Percentiles rank a stretch among this genome's conserved stretches.
These are phyloP conservation scores for Trididemnum miniatum DNA, from an alignment of 23 tunicate genomes.

Conservation along the genomic window DNA sequence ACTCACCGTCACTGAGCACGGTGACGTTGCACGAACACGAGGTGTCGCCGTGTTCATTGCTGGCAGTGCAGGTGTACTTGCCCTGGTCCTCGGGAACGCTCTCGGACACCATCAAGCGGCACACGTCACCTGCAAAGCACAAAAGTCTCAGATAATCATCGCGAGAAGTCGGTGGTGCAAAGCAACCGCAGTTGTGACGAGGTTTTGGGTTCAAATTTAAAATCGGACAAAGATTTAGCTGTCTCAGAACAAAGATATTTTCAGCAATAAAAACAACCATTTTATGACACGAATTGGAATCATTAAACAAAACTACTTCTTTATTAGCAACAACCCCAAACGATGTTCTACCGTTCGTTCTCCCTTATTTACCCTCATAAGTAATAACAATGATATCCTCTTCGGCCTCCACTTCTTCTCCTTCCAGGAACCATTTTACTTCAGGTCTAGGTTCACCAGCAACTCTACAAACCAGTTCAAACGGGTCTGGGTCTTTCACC, in stretches of 20 bases:
- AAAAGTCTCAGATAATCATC: too few relatives aligned
- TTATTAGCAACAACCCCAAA: neutral
- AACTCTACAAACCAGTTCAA: slow-evolving; percentile 68
- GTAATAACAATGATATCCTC: slow-evolving; percentile 70
- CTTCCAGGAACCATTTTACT: slow-evolving; percentile 70
- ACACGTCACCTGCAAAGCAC: slow-evolving; percentile 62
- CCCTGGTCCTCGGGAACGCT: slow-evolving; percentile 95
- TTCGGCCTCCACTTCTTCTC: slow-evolving; percentile 76
- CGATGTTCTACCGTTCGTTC: too few relatives aligned
- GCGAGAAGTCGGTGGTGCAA: too few relatives aligned
- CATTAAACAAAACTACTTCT: too few relatives aligned
- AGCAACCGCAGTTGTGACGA: too few relatives aligned
- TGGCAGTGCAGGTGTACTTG: slow-evolving; percentile 70
- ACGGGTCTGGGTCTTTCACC: slow-evolving; percentile 71
- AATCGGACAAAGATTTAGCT: too few relatives aligned
- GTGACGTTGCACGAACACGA: slow-evolving; percentile 78
- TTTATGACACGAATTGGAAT: too few relatives aligned
- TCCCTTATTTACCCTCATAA: slow-evolving; percentile 51
- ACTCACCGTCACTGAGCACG: slow-evolving; percentile 75
- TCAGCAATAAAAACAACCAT: too few relatives aligned
- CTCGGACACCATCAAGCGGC: slow-evolving; percentile 65
- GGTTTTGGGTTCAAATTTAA: too few relatives aligned
- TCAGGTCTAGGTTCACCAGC: slow-evolving; percentile 75
- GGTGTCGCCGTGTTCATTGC: slow-evolving; percentile 65
- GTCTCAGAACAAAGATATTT: too few relatives aligned